Conservation (phyloP, 35 echinoderm and acorn worm genomes). For the Lytechinus variegatus region DNA sequence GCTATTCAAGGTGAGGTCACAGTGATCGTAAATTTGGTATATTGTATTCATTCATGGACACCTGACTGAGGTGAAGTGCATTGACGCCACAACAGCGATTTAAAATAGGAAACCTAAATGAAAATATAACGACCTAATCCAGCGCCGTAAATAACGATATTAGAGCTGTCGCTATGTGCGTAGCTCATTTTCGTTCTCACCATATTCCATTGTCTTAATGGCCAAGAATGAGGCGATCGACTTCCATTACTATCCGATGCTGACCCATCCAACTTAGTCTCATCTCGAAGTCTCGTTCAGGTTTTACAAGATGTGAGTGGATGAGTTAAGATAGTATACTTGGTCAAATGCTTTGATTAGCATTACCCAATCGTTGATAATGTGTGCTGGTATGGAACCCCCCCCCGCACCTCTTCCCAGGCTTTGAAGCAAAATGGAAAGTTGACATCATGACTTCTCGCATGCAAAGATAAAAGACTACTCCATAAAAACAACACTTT, state of each 20-base stretch:
- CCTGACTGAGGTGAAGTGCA: not conserved
- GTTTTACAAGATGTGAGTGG: not conserved
- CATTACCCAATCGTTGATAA: too few species aligned
- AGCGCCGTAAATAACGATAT: not conserved
- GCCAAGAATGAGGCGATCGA: not conserved
- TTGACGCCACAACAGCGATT: not conserved
- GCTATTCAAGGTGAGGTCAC: not conserved
- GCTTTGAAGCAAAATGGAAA: too few species aligned
- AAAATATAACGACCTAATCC: not conserved
- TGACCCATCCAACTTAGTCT: not conserved
- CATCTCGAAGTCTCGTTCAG: not conserved
- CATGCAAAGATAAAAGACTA: too few species aligned
- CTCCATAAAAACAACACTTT: too few species aligned
- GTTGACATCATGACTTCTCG: too few species aligned
- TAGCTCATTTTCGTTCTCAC: not conserved
- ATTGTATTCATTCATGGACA: not conserved
- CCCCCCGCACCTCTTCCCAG: too few species aligned
- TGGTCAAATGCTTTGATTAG: too few species aligned
- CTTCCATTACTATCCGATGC: not conserved
- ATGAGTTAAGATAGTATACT: too few species aligned
- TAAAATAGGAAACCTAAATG: not conserved
- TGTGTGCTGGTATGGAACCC: too few species aligned
- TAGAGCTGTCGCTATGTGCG: not conserved
- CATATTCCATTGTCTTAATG: constrained; percentile 14
- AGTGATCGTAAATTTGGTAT: not conserved